Evolutionary conservation across 2,113 vertebrate species (phyloP).

Genomic region (pig (Sus scrofa)): T2T-Sscrofa CM000824.6:216514501-216515000

Average conservation of each 20-base stretch:
- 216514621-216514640: neutral
- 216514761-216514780: neutral
- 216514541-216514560: neutral
- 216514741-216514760: neutral
- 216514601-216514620: neutral
- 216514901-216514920: no score
- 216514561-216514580: neutral
- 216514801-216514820: neutral
- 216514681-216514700: neutral
- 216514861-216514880: neutral
- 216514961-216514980: no score
- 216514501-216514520: neutral
- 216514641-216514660: neutral
- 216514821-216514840: neutral
- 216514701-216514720: neutral
- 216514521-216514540: neutral
- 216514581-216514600: neutral
- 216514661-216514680: neutral
- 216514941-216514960: no score
- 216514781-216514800: neutral
- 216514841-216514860: neutral
- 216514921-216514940: no score
- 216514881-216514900: neutral
- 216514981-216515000: no score
- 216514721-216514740: neutral